A percentile compares a stretch with the other conserved stretches of the same genome.
Evolutionary conservation across 2,888 invertebrate genomes (phyloP).

Genomic region (Limnephilus marmoratus): DNA sequence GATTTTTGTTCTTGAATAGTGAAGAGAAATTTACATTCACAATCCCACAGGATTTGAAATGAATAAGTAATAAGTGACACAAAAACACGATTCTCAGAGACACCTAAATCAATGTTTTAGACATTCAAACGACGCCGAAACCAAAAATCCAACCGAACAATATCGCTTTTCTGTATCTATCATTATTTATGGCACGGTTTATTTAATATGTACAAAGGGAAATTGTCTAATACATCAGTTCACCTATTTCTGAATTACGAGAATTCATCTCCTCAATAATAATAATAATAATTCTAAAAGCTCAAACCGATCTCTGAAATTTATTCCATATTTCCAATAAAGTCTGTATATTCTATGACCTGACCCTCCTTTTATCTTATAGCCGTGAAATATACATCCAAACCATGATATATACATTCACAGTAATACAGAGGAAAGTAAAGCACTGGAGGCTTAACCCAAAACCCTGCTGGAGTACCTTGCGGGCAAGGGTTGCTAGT

Average conservation of each 20-base stretch:
- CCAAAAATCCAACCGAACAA: background rate
- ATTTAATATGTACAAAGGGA: conserved; percentile 22
- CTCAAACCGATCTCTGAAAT: conserved; percentile 32
- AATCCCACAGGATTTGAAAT: background rate
- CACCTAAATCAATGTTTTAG: background rate
- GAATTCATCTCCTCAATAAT: conserved; percentile 2
- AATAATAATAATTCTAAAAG: background rate
- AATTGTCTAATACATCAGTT: conserved; percentile 36
- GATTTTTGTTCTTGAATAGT: too few relatives aligned
- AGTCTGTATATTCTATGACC: background rate
- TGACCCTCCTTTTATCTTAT: conserved; percentile 33
- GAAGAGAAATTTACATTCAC: background rate
- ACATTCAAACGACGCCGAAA: background rate
- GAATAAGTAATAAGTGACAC: background rate
- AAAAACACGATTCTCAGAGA: background rate
- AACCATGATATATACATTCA: conserved; percentile 39
- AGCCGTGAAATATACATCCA: background rate
- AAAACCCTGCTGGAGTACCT: conserved; percentile 17
- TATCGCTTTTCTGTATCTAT: conserved; percentile 19
- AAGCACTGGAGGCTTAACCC: conserved; percentile 39
- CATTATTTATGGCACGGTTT: background rate
- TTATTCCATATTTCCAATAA: conserved; percentile 49
- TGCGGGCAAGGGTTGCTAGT: conserved; percentile 29
- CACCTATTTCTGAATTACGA: conserved; percentile 13
- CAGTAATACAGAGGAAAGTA: conserved; percentile 30